Evolutionary conservation across 2,113 vertebrate species (phyloP).

Genomic region (Entomyzon cyanotis): DNA sequence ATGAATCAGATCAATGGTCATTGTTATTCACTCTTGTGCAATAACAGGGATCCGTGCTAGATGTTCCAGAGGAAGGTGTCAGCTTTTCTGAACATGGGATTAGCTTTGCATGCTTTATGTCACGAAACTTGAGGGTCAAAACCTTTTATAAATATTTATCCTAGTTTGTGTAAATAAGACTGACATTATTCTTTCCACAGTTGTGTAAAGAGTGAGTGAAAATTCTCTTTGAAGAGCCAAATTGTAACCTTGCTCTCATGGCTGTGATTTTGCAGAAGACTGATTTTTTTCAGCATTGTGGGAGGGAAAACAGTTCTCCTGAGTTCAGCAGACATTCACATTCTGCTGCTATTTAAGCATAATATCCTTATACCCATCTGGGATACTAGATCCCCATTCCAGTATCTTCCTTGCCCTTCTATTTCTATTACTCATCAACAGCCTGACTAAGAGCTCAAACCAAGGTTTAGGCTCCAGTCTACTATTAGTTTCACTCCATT

Average conservation of each 20-base stretch:
- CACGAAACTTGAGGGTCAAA: neutral
- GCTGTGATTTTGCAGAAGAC: neutral
- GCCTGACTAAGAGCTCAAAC: neutral
- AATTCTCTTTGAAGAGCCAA: neutral
- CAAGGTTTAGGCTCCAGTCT: neutral
- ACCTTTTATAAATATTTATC: slow-evolving; percentile 31
- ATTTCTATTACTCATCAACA: neutral
- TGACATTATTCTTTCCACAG: neutral
- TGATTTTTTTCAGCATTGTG: neutral
- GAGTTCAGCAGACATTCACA: neutral
- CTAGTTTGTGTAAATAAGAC: neutral
- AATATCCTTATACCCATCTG: neutral
- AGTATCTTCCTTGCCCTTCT: neutral
- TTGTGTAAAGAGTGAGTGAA: neutral
- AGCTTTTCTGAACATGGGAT: neutral
- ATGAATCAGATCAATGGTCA: neutral
- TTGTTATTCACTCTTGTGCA: neutral
- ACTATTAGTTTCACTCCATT: neutral
- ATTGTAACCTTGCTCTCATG: neutral
- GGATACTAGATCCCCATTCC: neutral
- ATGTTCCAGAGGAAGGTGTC: neutral
- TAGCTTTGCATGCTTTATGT: neutral
- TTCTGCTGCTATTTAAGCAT: neutral
- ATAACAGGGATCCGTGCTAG: neutral
- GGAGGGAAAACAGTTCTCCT: neutral